A percentile compares a stretch with the other conserved stretches of the same genome.
Evolutionary conservation across 1,140 invertebrate genomes (phyloP).

Genomic region (Drosophila bocki): DNA sequence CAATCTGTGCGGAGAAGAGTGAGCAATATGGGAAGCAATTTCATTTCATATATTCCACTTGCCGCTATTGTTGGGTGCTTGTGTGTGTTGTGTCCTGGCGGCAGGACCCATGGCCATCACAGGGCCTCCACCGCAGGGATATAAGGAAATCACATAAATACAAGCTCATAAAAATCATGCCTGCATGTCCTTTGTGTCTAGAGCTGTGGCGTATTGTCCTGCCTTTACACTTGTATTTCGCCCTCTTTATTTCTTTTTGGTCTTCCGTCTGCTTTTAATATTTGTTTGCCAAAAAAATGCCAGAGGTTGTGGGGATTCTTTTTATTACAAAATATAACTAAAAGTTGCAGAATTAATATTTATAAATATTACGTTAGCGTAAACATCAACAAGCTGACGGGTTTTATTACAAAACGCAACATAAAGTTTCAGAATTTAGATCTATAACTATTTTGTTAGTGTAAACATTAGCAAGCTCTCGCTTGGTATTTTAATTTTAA

Average conservation of each 20-base stretch:
- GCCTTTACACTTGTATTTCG: constrained; percentile 18
- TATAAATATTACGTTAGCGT: not conserved
- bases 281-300: constrained; percentile 42
- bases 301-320: constrained; percentile 37
- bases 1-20: constrained; percentile 8
- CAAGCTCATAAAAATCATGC: constrained; percentile 79
- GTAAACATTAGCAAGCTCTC: not conserved
- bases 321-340: constrained; percentile 5
- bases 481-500: not conserved
- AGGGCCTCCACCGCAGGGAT: constrained; percentile 55
- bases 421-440: not conserved
- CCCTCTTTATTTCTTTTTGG: constrained; percentile 42
- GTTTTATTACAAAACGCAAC: no score
- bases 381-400: not conserved
- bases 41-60: constrained; percentile 62
- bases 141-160: constrained; percentile 79
- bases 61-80: constrained; percentile 14
- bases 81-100: constrained; percentile 15
- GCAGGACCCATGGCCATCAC: constrained; percentile 33
- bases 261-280: constrained; percentile 46
- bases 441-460: not conserved
- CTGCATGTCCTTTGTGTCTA: constrained; percentile 60
- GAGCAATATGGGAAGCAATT: constrained; percentile 56
- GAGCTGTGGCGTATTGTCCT: constrained; percentile 32
- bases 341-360: not conserved